These are phyloP conservation scores for Strigamia transsilvanica DNA, from an alignment of 2,888 invertebrate species.

Conservation along the genomic window DNA sequence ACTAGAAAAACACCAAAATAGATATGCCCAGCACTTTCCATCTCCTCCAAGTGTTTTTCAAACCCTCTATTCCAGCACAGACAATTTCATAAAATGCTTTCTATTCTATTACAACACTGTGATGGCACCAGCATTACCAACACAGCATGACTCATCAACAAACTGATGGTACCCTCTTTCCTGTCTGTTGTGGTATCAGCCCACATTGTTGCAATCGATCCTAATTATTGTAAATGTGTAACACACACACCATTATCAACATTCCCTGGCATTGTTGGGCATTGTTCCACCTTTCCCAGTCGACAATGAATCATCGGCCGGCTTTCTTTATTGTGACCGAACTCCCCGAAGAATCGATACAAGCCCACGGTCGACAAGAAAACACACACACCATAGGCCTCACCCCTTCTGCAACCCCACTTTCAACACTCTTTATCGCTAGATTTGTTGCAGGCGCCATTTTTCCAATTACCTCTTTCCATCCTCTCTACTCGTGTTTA, in stretches of 20 bases:
- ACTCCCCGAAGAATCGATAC: slow-evolving; percentile 24
- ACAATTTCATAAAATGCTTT: too few species aligned
- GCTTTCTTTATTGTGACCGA: slow-evolving; percentile 1
- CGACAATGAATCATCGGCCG: slow-evolving; percentile 1
- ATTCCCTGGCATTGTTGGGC: neutral
- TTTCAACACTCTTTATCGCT: slow-evolving; percentile 4
- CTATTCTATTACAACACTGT: too few species aligned
- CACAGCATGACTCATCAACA: slow-evolving; percentile 8
- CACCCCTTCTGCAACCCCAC: neutral
- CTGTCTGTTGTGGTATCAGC: neutral
- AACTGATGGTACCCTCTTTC: neutral
- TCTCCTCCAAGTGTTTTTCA: too few species aligned
- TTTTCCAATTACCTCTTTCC: slow-evolving; percentile 10
- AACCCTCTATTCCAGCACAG: too few species aligned
- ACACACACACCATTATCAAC: neutral
- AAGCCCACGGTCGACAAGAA: neutral
- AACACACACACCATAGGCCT: slow-evolving; percentile 6
- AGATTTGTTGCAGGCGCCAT: neutral
- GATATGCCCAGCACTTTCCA: too few species aligned
- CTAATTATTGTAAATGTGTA: neutral
- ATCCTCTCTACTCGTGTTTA: neutral
- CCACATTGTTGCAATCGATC: too few species aligned
- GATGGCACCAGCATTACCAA: neutral
- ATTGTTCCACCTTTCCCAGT: slow-evolving; percentile 19
- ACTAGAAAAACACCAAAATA: too few species aligned